Base-by-base conservation (phyloP, 2,797 vertebrate genomes). In the Urosaurus nigricauda region DNA sequence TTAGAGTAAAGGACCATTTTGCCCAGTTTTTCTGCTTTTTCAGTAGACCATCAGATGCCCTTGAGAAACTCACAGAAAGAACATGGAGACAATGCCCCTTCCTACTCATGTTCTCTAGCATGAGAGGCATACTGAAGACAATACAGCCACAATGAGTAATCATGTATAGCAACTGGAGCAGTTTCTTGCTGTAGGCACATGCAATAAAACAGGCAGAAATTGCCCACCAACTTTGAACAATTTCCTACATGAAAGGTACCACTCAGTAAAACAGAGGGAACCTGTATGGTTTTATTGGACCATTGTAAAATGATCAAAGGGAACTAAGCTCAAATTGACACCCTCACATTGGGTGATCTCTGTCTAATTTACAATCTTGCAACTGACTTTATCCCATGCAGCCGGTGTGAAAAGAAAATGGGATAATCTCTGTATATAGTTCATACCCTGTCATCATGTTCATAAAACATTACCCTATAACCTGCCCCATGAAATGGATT, bases 401-500 rank as follows among this genome's bases (percentile, higher is more conserved):
- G 24, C 40, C 60, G 6, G n/a, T 73, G 16, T 53, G 47, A 51
- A 51, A 43, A 78, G 17, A 32, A 37, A 60, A 43, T 2, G 2
- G 37, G 29, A 35, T 56, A 89, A 2, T 9, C 79, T 47, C 0
- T 16, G 17, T 83, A 60, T 14, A 51, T 60, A 58, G 17, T 83
- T 85, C 35, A 51, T 60, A 58, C 26, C 14, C 35, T 58, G 13
- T 32, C 0, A 40, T 40, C 51, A 56, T 40, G 40, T 53, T 24
- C 58, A 90, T 40, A 26, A 35, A 93, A 60, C 19, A n/a, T 71
- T 32, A 32, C 29, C 16, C 43, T 14, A 29, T 53, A 37, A 70
- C 32, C 29, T 16, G 8, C 14, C 37, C 5, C 35, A n/a, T 16
- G 88, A 83, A 91, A 92, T 83, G 70, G 37, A 85, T 81, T 16